Conservation (phyloP, 2,888 invertebrate species). For the Pseudanteris insignis region DNA sequence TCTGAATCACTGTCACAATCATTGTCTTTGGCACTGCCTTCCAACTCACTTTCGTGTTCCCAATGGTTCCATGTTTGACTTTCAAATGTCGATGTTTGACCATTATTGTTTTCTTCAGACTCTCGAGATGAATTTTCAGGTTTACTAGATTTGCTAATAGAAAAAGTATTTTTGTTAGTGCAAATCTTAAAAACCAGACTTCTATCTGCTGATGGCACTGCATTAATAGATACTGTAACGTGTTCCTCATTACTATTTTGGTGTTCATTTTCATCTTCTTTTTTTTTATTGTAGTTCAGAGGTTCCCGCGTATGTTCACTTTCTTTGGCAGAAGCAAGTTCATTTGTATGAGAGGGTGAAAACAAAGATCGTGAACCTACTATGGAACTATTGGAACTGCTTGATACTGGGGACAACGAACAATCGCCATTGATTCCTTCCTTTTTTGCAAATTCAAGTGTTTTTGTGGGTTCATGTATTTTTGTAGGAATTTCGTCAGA, state of each 20-base stretch:
- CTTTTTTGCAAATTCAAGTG: no score
- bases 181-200: conserved; percentile 64
- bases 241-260: conserved; percentile 39
- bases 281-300: conserved; percentile 2
- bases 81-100: conserved; percentile 49
- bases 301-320: no score
- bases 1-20: conserved; percentile 59
- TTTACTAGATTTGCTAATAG: conserved; percentile 51
- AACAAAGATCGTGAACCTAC: conserved; percentile 11
- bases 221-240: conserved; percentile 51
- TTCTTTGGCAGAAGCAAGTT: no score
- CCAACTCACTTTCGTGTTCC: conserved; percentile 47
- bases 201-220: conserved; percentile 57
- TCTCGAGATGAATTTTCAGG: conserved; percentile 43
- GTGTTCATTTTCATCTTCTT: conserved; percentile 3
- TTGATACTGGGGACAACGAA: no score
- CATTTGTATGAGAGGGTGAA: no score
- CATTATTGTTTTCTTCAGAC: conserved; percentile 59
- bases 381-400: conserved; percentile 8
- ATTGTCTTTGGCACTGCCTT: conserved; percentile 47
- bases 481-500: no score
- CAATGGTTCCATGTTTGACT: conserved; percentile 48
- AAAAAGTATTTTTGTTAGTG: conserved; percentile 62
- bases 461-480: no score
- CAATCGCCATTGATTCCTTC: no score